phyloP scores from a whole-genome alignment of 2,797 vertebrate species.

The Propithecus deckenii region DNA sequence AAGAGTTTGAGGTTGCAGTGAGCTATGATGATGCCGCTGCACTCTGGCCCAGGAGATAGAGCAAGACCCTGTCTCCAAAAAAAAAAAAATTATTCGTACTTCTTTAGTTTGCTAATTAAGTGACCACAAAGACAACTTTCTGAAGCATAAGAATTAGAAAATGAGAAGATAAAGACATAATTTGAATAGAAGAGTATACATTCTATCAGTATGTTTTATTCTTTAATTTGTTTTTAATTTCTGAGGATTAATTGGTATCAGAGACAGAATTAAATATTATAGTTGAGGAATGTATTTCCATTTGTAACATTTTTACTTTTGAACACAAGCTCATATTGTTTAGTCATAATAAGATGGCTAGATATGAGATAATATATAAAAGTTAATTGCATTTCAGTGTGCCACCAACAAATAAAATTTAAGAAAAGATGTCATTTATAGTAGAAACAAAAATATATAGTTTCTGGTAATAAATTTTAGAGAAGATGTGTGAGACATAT shows the following conservation, averaged over 20 bases:
- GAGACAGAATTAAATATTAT: background rate
- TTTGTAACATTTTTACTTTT: slow-evolving; percentile 43
- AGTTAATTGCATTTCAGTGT: background rate
- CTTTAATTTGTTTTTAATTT: slow-evolving; percentile 39
- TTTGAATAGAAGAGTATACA: background rate
- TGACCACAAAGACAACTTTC: background rate
- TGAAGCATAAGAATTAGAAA: background rate
- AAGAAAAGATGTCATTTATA: background rate
- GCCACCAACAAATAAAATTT: background rate
- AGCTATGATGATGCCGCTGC: too few relatives aligned
- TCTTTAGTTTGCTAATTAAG: background rate
- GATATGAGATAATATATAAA: background rate
- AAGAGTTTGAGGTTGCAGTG: too few relatives aligned
- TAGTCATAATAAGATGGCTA: slow-evolving; percentile 10
- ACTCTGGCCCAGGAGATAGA: too few relatives aligned
- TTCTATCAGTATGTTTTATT: background rate
- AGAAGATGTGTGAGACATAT: background rate
- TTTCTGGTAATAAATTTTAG: background rate
- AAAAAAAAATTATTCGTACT: too few relatives aligned
- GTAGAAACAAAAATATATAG: background rate
- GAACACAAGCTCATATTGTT: background rate
- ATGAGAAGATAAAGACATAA: background rate
- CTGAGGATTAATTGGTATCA: background rate
- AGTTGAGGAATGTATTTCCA: background rate
- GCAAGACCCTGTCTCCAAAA: too few relatives aligned